A percentile compares a stretch with the other conserved stretches of the same genome.
Conservation (phyloP, 2,797 vertebrate genomes). For the Gambelia wislizenii region DNA sequence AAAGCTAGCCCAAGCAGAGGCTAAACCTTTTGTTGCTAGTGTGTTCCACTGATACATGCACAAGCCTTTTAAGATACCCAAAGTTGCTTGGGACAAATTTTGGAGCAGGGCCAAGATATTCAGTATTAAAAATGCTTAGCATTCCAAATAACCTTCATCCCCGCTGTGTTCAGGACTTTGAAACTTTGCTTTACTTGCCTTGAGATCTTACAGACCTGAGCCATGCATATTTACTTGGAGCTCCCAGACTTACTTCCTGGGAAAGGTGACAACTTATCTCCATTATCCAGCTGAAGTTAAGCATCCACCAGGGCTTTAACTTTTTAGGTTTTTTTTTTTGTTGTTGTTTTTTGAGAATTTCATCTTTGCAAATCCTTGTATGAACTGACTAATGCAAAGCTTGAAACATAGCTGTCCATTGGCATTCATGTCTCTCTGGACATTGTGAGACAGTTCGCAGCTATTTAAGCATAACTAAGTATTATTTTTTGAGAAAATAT, state of each 20-base stretch:
- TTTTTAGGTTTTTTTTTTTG: no score
- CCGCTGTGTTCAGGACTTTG: constrained; percentile 6
- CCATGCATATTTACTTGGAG: neutral
- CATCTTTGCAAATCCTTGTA: neutral
- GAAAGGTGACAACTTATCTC: neutral
- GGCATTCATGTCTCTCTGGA: neutral
- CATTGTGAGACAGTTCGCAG: no score
- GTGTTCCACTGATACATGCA: neutral
- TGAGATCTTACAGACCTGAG: neutral
- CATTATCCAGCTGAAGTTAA: neutral
- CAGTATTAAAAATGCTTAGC: neutral
- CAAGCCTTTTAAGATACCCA: neutral
- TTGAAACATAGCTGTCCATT: neutral
- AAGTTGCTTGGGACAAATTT: neutral
- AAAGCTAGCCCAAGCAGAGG: neutral
- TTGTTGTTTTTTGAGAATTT: neutral
- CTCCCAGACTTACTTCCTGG: neutral
- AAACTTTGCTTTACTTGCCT: neutral
- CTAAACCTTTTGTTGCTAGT: neutral
- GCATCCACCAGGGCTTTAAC: no score
- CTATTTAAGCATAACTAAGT: neutral
- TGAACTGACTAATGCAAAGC: neutral
- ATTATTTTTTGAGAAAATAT: neutral
- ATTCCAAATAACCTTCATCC: neutral
- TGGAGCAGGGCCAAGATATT: neutral